These are phyloP conservation scores for Platycheirus rosarum DNA, from an alignment of 2,888 invertebrate species.

Conservation along the genomic window DNA sequence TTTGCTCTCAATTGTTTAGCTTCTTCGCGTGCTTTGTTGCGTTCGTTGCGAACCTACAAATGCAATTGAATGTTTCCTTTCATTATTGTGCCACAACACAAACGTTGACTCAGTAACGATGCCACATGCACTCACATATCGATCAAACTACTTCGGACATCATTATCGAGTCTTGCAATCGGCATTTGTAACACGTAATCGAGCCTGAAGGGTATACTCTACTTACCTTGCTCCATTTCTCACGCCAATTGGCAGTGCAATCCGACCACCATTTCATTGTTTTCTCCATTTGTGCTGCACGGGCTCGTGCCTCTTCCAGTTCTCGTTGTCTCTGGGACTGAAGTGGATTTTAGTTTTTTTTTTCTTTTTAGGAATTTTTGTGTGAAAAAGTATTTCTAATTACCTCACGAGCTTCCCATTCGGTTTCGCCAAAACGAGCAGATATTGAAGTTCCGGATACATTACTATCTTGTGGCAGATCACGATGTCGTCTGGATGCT, in stretches of 20 bases:
- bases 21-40: conserved; percentile 96
- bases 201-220: neutral
- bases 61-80: conserved; percentile 27
- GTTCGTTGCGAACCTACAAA: conserved; percentile 90
- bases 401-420: conserved; percentile 83
- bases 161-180: conserved; percentile 51
- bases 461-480: conserved; percentile 74
- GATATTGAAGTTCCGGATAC: conserved; percentile 76
- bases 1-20: conserved; percentile 91
- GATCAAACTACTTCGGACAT: conserved; percentile 67
- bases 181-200: conserved; percentile 37
- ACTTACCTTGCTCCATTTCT: conserved; percentile 95
- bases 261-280: conserved; percentile 99
- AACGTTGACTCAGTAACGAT: conserved; percentile 60
- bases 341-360: conserved; percentile 14
- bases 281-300: conserved; percentile 99
- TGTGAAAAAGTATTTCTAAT: neutral
- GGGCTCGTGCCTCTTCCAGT: conserved; percentile 95
- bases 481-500: conserved; percentile 76
- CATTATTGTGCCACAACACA: conserved; percentile 14
- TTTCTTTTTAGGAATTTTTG: neutral
- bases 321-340: conserved; percentile 86
- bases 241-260: conserved; percentile 97
- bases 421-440: conserved; percentile 80
- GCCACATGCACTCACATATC: conserved; percentile 45